Base-by-base conservation (phyloP, 2,797 vertebrate species). In the Tokudaia tokunoshimensis region DNA sequence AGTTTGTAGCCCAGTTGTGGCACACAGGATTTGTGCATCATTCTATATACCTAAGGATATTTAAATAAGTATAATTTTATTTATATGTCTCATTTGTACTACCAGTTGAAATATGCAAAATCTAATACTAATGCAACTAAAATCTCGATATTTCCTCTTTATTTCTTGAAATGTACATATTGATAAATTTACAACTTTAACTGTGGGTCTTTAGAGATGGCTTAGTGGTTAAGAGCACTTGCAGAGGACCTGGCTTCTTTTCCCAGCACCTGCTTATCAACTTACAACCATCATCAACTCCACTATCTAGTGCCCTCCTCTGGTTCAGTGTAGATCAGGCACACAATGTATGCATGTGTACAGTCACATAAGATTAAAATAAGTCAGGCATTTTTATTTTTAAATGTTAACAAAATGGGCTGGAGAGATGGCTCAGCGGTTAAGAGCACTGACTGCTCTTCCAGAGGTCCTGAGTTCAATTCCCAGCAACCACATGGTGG, bases 21-120 rank as follows among this genome's bases (percentile, higher is more conserved):
- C n/a, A 90, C 20, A 63, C 44, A 61, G 13, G 31, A 76, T 96
- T 83, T 72, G 80, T 70, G 72, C 47, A 84, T 96, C 41, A 84
- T 76, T 59, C 86, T 76, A 2, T 75, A 59, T 61, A 41, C 87
- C 41, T 76, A 34, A 63, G 29, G 24, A 29, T 74, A 3, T 85
- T 85, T 74, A 55, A 52, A 29, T 87, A 55, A 72, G 24, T 84
- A 12, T 85, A 12, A 67, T 29, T 75, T 67, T 67, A 63, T 29
- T 37, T 74, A 75, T 44, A 57, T 75, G 72, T 75, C 9, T 59
- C 37, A 75, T 61, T 90, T 97, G 14, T 92, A 92, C 85, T 89
- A 34, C 37, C 44, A 94, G 2, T 72, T 61, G 57, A 88, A 94
- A 72, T 95, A 83, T 41, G 13, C 17, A 34, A 96, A 22, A 37